phyloP scores from a whole-genome alignment of 2,797 vertebrate species.

The Rhinoraja longicauda region DNA sequence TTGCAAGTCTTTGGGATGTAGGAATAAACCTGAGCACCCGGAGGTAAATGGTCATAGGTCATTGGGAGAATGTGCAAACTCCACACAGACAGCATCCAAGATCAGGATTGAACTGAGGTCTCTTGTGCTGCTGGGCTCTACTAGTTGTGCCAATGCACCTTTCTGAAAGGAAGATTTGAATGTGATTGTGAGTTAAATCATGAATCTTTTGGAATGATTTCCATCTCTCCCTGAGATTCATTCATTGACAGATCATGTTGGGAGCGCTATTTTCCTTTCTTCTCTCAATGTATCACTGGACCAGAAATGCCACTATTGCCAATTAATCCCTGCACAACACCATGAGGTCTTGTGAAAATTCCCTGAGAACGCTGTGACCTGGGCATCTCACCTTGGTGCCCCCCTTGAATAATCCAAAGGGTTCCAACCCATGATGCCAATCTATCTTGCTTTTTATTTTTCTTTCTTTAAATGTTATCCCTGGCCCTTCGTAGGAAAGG shows the following conservation, averaged over 20 bases:
- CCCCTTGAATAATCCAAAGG: not conserved
- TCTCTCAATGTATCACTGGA: too few species aligned
- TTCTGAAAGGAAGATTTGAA: not conserved
- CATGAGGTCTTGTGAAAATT: not conserved
- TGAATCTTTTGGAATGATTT: not conserved
- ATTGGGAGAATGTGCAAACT: too few species aligned
- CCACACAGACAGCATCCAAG: too few species aligned
- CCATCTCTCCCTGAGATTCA: not conserved
- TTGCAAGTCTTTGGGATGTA: too few species aligned
- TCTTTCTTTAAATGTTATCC: constrained; percentile 6
- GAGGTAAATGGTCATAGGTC: too few species aligned
- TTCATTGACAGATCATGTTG: not conserved
- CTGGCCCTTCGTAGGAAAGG: not conserved
- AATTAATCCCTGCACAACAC: not conserved
- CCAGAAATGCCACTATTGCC: not conserved
- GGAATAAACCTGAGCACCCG: too few species aligned
- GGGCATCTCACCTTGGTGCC: not conserved
- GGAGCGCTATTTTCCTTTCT: not conserved
- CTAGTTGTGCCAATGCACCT: not conserved
- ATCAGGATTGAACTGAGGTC: too few species aligned
- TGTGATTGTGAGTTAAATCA: not conserved
- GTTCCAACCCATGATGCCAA: not conserved
- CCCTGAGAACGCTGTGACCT: not conserved
- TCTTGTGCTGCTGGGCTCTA: too few species aligned
- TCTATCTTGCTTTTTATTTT: not conserved